Conservation (phyloP, 2,797 vertebrate genomes). For the Chiroxiphia lanceolata region DNA sequence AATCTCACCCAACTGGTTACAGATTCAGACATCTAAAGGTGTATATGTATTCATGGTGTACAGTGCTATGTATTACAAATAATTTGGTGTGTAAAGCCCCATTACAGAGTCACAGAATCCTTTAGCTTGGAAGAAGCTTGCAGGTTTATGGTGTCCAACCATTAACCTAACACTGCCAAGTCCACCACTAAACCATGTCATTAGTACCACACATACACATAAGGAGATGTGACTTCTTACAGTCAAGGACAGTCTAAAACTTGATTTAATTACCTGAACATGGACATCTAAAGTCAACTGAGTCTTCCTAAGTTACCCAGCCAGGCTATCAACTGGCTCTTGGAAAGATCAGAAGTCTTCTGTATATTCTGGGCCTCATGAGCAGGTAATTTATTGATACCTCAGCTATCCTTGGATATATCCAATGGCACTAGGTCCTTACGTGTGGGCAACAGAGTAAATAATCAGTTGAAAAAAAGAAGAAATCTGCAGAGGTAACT, state of each 20-base stretch:
- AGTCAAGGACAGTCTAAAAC: background rate
- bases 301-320: background rate
- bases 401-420: background rate
- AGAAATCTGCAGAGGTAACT: background rate
- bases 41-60: rapidly evolving
- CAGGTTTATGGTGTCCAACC: background rate
- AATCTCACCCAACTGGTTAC: background rate
- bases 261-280: background rate
- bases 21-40: background rate
- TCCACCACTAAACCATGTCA: background rate
- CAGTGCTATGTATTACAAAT: background rate
- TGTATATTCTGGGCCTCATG: background rate
- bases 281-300: background rate
- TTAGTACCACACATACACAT: no score
- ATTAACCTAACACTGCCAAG: background rate
- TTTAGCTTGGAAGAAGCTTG: background rate
- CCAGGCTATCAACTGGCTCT: background rate
- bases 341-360: background rate
- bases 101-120: background rate
- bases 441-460: background rate
- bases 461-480: background rate
- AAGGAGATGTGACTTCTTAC: background rate
- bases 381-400: background rate
- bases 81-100: background rate
- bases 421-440: background rate